phyloP scores from a whole-genome alignment of 2,113 vertebrate genomes.

The Canis aureus region DNA sequence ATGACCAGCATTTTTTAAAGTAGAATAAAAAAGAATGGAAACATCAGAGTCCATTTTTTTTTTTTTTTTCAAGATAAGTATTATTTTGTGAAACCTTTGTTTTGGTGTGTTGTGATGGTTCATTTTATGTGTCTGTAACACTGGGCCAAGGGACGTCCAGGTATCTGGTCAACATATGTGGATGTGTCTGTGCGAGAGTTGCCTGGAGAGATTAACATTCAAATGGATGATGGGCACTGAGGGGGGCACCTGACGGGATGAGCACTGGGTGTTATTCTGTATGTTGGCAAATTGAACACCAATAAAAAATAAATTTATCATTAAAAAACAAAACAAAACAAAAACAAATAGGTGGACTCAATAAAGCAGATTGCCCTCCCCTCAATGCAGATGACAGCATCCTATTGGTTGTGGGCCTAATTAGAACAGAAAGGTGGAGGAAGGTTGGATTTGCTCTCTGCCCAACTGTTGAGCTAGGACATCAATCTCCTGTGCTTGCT shows the following conservation, averaged over 20 bases:
- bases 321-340: neutral
- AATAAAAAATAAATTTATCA: too few species aligned
- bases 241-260: too few species aligned
- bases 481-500: neutral
- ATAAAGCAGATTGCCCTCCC: neutral
- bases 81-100: neutral
- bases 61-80: neutral
- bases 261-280: too few species aligned
- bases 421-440: neutral
- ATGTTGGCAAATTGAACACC: too few species aligned
- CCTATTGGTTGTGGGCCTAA: neutral
- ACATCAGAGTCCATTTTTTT: neutral
- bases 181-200: neutral
- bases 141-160: neutral
- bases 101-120: neutral
- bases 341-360: too few species aligned
- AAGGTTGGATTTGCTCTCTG: neutral
- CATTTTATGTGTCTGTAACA: neutral
- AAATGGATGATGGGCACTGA: too few species aligned
- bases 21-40: neutral
- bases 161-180: neutral
- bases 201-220: neutral
- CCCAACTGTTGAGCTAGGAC: neutral
- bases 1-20: neutral
- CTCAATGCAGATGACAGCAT: neutral